Percentiles rank a stretch among this genome's conserved stretches.
Evolutionary conservation across 2,888 invertebrate species (phyloP).

Genomic region (Pantelozetes paolii): DNA sequence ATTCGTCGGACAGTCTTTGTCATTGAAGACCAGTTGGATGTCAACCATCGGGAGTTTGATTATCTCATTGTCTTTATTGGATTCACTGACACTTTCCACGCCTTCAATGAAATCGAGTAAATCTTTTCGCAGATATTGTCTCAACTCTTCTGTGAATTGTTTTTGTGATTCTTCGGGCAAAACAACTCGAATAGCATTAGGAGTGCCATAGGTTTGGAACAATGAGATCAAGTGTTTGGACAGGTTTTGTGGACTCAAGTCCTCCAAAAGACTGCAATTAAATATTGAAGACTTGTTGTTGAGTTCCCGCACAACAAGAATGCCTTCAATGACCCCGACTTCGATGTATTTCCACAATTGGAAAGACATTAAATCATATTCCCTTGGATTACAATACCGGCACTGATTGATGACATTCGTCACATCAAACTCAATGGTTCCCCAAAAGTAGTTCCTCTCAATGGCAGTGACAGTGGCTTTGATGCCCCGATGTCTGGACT

Average conservation of each 20-base stretch:
- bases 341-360: conserved; percentile 33
- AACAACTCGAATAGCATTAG: conserved; percentile 24
- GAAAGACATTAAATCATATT: conserved; percentile 3
- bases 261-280: background rate
- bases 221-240: background rate
- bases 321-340: background rate
- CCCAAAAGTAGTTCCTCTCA: conserved; percentile 3
- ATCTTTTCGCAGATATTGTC: background rate
- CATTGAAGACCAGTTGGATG: background rate
- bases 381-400: conserved; percentile 12
- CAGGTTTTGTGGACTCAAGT: background rate
- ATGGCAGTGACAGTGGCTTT: background rate
- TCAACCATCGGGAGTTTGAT: conserved; percentile 31
- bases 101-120: conserved; percentile 4
- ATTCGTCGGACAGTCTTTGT: background rate
- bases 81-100: background rate
- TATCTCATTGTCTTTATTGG: background rate
- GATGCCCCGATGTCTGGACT: conserved; percentile 1
- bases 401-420: conserved; percentile 15
- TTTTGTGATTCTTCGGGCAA: background rate
- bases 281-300: conserved; percentile 21
- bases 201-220: conserved; percentile 24
- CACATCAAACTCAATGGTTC: background rate
- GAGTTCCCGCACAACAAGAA: conserved; percentile 1
- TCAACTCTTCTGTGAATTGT: background rate